These are phyloP conservation scores for Sarcophaga variegata DNA, from an alignment of 2,888 invertebrate species.

Conservation along the genomic window DNA sequence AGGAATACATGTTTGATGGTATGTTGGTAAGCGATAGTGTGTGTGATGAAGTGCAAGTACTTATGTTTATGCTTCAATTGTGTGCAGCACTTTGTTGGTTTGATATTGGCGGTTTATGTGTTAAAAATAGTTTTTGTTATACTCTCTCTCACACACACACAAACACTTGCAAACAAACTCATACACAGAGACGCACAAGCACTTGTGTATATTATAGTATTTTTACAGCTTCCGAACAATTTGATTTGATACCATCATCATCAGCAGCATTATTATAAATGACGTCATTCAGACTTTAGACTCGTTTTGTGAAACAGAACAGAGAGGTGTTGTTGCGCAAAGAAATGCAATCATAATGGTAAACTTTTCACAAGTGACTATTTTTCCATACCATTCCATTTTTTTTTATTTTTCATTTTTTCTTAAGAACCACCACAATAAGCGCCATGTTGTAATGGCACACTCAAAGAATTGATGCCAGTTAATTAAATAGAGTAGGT, in stretches of 20 bases:
- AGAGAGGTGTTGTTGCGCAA: conserved; percentile 16
- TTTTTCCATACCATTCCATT: conserved; percentile 3
- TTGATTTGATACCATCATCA: conserved; percentile 68
- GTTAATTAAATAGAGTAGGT: no score
- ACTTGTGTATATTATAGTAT: conserved; percentile 42
- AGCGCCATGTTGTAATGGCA: background rate
- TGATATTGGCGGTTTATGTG: conserved; percentile 60
- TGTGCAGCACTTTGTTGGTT: conserved; percentile 54
- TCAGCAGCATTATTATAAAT: conserved; percentile 62
- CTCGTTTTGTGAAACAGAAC: background rate
- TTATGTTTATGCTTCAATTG: conserved; percentile 64
- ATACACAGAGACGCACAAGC: conserved; percentile 11
- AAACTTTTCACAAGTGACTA: conserved; percentile 58
- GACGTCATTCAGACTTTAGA: conserved; percentile 53
- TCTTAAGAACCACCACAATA: background rate
- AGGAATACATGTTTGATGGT: background rate
- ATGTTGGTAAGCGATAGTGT: conserved; percentile 20
- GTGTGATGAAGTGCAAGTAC: conserved; percentile 63
- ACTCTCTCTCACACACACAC: conserved; percentile 24
- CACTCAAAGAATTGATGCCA: conserved; percentile 12
- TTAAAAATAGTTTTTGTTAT: conserved; percentile 36
- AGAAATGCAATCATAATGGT: conserved; percentile 5
- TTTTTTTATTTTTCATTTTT: background rate
- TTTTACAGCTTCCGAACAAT: conserved; percentile 71
- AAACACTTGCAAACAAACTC: conserved; percentile 13